These are phyloP conservation scores for Cantharis rufa DNA, from an alignment of 2,888 invertebrate species.

Conservation along the genomic window DNA sequence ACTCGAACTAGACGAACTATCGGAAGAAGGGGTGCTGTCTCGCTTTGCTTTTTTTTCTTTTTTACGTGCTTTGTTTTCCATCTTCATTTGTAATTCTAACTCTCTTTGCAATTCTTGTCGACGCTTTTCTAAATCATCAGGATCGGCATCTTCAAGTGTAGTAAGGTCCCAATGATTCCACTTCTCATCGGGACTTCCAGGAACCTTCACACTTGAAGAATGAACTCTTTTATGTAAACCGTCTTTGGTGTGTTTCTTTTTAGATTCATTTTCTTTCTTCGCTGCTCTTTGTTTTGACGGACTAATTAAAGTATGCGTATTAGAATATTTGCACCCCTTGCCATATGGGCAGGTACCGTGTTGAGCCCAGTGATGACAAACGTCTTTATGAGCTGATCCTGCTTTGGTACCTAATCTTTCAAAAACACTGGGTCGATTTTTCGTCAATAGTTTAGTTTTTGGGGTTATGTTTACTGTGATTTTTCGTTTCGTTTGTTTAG, in stretches of 20 bases:
- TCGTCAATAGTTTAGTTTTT: slow-evolving; percentile 66
- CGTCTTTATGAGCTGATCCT: slow-evolving; percentile 62
- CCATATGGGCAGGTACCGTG: slow-evolving; percentile 79
- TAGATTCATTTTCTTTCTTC: slow-evolving; percentile 65
- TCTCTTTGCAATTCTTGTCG: slow-evolving; percentile 76
- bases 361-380: slow-evolving; percentile 77
- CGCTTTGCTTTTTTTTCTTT: slow-evolving; percentile 70
- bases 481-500: slow-evolving; percentile 76
- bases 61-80: slow-evolving; percentile 71
- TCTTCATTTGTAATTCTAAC: slow-evolving; percentile 77
- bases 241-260: slow-evolving; percentile 51
- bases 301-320: slow-evolving; percentile 74
- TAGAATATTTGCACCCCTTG: slow-evolving; percentile 77
- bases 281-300: slow-evolving; percentile 74
- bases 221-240: slow-evolving; percentile 68
- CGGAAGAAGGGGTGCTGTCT: slow-evolving; percentile 71
- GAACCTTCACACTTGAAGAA: slow-evolving; percentile 65
- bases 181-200: slow-evolving; percentile 62
- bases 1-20: slow-evolving; percentile 66
- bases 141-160: slow-evolving; percentile 79
- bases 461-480: slow-evolving; percentile 73
- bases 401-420: slow-evolving; percentile 81
- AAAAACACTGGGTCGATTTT: slow-evolving; percentile 77
- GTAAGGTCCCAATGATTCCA: slow-evolving; percentile 79
- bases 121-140: slow-evolving; percentile 76